phyloP scores from a whole-genome alignment of 2,113 vertebrate genomes.

The Phrynosoma platyrhinos region DNA sequence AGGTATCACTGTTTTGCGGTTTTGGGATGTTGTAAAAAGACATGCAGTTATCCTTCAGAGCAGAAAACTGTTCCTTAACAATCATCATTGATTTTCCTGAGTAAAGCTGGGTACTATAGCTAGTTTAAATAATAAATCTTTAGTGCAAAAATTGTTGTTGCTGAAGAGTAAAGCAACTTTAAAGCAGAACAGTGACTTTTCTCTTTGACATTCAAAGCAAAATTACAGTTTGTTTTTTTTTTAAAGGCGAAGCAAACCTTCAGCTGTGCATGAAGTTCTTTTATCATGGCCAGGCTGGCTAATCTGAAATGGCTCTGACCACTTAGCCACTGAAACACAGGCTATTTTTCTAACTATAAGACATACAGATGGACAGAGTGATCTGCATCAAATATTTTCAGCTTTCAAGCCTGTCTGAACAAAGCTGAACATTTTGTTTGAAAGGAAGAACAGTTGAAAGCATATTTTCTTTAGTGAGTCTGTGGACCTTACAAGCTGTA shows the following conservation, averaged over 20 bases:
- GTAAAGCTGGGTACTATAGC: too few relatives aligned
- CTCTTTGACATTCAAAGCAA: neutral
- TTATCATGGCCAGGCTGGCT: neutral
- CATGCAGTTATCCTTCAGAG: too few relatives aligned
- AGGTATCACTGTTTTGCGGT: too few relatives aligned
- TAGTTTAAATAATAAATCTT: too few relatives aligned
- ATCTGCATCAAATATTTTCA: constrained; percentile 16
- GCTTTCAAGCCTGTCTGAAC: neutral
- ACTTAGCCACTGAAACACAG: neutral
- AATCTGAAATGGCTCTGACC: constrained; percentile 24
- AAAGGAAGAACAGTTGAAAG: constrained; percentile 12
- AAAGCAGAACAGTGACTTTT: neutral
- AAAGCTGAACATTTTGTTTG: constrained; percentile 19
- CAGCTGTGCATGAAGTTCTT: neutral
- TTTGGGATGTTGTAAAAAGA: too few relatives aligned
- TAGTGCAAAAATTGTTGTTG: too few relatives aligned
- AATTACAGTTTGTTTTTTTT: too few relatives aligned
- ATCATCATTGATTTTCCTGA: too few relatives aligned
- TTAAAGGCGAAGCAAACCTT: neutral
- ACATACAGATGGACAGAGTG: neutral
- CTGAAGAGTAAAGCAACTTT: neutral
- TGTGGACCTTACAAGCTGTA: neutral
- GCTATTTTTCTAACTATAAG: neutral
- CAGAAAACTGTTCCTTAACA: too few relatives aligned
- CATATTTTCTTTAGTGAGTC: neutral